These are phyloP conservation scores for Brachystomella parvula DNA, from an alignment of 1,140 invertebrate genomes.

Conservation along the genomic window DNA sequence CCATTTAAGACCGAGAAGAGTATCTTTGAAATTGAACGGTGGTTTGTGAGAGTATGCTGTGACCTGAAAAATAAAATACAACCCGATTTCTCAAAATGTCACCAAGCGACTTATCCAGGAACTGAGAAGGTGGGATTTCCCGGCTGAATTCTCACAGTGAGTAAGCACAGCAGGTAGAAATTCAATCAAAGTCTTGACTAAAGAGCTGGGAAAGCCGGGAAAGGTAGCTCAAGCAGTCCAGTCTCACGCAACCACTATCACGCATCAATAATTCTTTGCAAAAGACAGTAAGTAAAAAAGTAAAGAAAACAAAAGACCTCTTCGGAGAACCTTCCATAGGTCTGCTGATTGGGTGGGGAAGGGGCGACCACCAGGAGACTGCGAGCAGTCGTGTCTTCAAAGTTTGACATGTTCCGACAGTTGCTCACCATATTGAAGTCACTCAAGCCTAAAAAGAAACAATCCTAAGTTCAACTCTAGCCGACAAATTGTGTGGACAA, in stretches of 20 bases:
- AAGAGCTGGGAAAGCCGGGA: no score
- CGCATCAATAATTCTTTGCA: no score
- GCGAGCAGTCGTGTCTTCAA: slow-evolving; percentile 54
- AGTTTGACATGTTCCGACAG: slow-evolving; percentile 28
- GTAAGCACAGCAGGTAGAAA: no score
- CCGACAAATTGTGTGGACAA: no score
- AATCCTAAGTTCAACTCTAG: no score
- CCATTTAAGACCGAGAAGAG: slow-evolving; percentile 53
- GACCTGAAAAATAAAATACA: neutral
- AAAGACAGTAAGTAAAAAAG: no score
- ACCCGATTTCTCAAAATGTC: neutral
- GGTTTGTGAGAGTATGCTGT: slow-evolving; percentile 59
- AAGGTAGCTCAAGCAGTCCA: no score
- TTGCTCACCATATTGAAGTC: neutral
- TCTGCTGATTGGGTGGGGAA: slow-evolving; percentile 64
- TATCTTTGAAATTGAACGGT: slow-evolving; percentile 67
- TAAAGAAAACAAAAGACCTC: no score
- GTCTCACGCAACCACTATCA: no score
- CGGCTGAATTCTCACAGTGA: no score
- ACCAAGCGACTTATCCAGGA: slow-evolving; percentile 26
- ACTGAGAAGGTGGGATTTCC: no score
- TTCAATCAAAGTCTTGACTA: no score
- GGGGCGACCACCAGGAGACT: slow-evolving; percentile 78
- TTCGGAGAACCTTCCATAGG: slow-evolving; percentile 62
- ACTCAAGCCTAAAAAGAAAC: neutral